Evolutionary conservation across 2,888 invertebrate species (phyloP), one percentile per base, ranked within the genome.

Genomic region (Steromphala cineraria): DNA sequence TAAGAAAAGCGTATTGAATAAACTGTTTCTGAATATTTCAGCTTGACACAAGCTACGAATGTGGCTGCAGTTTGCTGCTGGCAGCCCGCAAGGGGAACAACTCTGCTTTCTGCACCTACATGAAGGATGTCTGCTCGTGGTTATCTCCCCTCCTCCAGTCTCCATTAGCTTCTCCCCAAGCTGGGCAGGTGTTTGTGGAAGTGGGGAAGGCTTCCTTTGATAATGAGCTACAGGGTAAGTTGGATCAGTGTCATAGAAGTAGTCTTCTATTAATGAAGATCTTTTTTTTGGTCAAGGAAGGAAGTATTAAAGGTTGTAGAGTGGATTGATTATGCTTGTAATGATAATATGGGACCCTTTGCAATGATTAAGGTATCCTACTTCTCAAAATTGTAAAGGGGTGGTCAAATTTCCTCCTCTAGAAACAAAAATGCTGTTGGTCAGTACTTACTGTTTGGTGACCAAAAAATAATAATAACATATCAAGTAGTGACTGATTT

Each of bases 101-200:
- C 0, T 92, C 92, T 3, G 94, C 94, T 78, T 89, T 95, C 7
- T 95, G 95, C 0, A 91, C 94, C 53, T 94, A 95, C 88, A 94
- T 95, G 83, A 95, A 95, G 85, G 94, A 95, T 75, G 90, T 96
- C 2, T 92, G 96, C 31, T 94, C 95, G 0, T 92, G 94, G 2
- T 92, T 96, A 82, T 93, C 96, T 78, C 95, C 94, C 75, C 95
- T 96, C 82, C 94, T 97, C 84, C 95, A 95, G 78, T 96, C 96
- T 24, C 97, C 97, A 0, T 94, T 98, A 55, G 96, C 97, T 8
- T 97, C 97, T 8, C 95, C 96, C 0, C 94, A 94, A 17, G 94
- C 96, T 82, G 94, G 95, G 7, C 94, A 95, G 81, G 93, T 96
- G 5, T 96, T 95, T 91, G 91, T 95, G 13, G 93, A 94, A 67